Evolutionary conservation across 2,888 invertebrate genomes (phyloP), one percentile per base, ranked within the genome.

Genomic region (Pimpla rufipes): DNA sequence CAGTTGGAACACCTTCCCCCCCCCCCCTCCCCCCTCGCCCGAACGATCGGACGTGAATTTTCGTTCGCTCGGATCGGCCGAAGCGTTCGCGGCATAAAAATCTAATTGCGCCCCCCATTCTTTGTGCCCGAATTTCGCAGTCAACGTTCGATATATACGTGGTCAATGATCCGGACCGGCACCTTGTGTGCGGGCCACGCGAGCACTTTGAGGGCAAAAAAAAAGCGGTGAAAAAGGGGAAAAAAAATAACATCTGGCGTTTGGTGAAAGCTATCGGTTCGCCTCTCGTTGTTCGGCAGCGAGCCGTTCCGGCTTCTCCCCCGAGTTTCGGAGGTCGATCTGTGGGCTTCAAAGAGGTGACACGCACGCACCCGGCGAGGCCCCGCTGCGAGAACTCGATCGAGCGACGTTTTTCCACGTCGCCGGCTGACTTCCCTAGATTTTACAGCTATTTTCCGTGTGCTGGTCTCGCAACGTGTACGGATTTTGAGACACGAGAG

Each of bases 241-340:
- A 62, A 23, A 59, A 45, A 23, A 62, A 23, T 45, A 45, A 76
- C 55, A 76, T 45, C 55, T 29, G 57, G 42, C 67, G 21, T 66
- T 79, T 23, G 70, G 73, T 71, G 52, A 68, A 68, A 68, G 52
- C 68, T 52, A 68, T 68, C 68, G 68, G 35, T 21, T 67, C 29
- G 67, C 67, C n/a, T n/a, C n/a, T 45, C 10, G 45, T 67, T 67
- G 29, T 50, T 35, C 37, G 67, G 8, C 66, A 29, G 29, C 67
- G 11, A 16, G 35, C n/a, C 35, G 67, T 47, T 16, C 16, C 37
- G 68, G 37, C 68, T 68, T 68, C n/a, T n/a, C 21, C 68, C 52
- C 35, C 29, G 29, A 68, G 47, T 23, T 62, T 45, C 13, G 23
- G 50, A 18, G 50, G 16, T 55, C 45, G 55, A 55, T 55, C 71